A percentile compares a stretch with the other conserved stretches of the same genome.
Conservation (phyloP, 1,140 invertebrate genomes). For the Metopolophium dirhodum region DNA sequence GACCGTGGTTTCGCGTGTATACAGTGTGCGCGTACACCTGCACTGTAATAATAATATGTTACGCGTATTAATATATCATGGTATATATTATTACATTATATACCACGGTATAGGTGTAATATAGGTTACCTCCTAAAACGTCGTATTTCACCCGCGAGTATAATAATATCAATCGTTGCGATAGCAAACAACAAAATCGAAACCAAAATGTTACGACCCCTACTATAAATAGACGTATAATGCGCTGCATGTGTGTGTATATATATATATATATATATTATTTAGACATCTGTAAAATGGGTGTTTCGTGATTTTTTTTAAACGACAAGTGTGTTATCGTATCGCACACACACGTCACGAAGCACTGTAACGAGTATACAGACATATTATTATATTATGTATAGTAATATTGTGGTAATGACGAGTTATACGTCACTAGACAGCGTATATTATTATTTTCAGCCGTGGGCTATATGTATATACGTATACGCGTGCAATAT, state of each 20-base stretch:
- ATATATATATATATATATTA: background rate
- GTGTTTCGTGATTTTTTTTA: constrained; percentile 7
- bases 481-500: background rate
- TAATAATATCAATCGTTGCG: background rate
- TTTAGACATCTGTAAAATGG: background rate
- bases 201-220: background rate
- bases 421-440: background rate
- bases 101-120: background rate
- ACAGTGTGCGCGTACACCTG: no score
- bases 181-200: background rate
- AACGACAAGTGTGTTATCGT: background rate
- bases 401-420: background rate
- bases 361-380: background rate
- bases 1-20: background rate
- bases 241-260: background rate
- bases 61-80: background rate
- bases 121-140: background rate
- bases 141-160: background rate
- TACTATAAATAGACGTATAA: background rate
- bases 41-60: no score
- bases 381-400: constrained; percentile 7
- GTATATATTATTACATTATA: background rate
- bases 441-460: background rate
- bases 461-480: background rate
- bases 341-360: background rate